These are phyloP conservation scores for Ahaetulla prasina DNA, from an alignment of 2,113 vertebrate genomes.

Conservation along the genomic window DNA sequence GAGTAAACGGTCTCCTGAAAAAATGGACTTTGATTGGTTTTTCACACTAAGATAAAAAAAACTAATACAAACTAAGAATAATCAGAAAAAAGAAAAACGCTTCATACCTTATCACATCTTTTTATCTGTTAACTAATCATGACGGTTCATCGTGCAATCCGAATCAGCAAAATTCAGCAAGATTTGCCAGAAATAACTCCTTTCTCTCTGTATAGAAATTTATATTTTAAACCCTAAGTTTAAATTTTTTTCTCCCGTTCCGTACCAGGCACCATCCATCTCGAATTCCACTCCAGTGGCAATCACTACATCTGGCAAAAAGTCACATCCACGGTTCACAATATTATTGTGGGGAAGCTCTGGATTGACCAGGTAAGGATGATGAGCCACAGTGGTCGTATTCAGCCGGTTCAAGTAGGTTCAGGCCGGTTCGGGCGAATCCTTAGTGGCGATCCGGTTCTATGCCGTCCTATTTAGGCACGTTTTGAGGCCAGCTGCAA, in stretches of 20 bases:
- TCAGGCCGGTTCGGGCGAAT: no score
- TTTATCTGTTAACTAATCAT: background rate
- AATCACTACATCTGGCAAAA: constrained; percentile 98
- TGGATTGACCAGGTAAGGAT: constrained; percentile 95
- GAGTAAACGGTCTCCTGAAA: no score
- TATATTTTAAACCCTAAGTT: background rate
- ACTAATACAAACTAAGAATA: background rate
- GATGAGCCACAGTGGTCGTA: no score
- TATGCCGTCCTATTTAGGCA: no score
- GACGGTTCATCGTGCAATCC: background rate
- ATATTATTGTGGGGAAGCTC: constrained; percentile 98
- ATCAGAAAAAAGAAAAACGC: no score
- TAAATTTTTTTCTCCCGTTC: background rate
- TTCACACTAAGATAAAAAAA: background rate
- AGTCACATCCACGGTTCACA: constrained; percentile 96
- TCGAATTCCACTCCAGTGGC: constrained; percentile 88
- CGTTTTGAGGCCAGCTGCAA: no score
- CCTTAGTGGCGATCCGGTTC: no score
- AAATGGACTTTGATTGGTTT: no score
- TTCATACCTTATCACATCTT: background rate
- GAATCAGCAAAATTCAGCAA: background rate
- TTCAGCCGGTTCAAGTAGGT: no score
- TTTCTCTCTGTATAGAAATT: background rate
- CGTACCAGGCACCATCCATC: constrained; percentile 86
- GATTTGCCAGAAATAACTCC: background rate